Percentiles rank a stretch among this genome's conserved stretches.
phyloP scores from a whole-genome alignment of 1,140 invertebrate genomes.

The Semibalanus balanoides region DNA sequence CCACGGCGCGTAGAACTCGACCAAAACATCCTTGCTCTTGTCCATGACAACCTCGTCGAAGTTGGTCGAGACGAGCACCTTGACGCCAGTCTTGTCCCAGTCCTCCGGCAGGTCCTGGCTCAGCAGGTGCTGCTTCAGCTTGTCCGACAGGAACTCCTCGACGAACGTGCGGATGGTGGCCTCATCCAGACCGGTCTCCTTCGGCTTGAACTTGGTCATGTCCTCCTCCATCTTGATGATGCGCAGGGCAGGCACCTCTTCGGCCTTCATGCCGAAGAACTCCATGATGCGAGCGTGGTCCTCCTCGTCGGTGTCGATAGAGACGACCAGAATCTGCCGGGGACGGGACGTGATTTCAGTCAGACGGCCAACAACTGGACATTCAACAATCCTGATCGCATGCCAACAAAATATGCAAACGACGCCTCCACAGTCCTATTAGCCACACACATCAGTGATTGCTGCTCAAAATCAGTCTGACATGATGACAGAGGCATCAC shows the following conservation, averaged over 20 bases:
- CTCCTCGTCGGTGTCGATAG: slow-evolving; percentile 85
- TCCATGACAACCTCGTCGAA: slow-evolving; percentile 88
- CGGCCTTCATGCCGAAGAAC: slow-evolving; percentile 89
- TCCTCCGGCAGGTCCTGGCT: slow-evolving; percentile 89
- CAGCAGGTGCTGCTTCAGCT: slow-evolving; percentile 85
- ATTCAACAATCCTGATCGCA: too few species aligned
- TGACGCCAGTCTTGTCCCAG: slow-evolving; percentile 92
- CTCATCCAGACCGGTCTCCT: slow-evolving; percentile 53
- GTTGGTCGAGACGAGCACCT: slow-evolving; percentile 83
- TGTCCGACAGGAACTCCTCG: slow-evolving; percentile 72
- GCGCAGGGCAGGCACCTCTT: slow-evolving; percentile 64
- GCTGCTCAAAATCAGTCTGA: too few species aligned
- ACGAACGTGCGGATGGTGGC: slow-evolving; percentile 74
- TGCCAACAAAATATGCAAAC: too few species aligned
- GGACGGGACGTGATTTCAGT: too few species aligned
- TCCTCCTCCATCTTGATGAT: slow-evolving; percentile 91
- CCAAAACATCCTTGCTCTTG: slow-evolving; percentile 79
- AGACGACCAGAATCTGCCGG: slow-evolving; percentile 66
- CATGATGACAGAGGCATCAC: too few species aligned
- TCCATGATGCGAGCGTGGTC: slow-evolving; percentile 95
- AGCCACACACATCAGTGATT: too few species aligned
- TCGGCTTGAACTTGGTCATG: slow-evolving; percentile 96
- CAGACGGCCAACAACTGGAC: too few species aligned
- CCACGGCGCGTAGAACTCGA: slow-evolving; percentile 99
- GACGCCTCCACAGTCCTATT: too few species aligned